Base-by-base conservation (phyloP, 2,113 vertebrate species). In the Tyrannus savana region DNA sequence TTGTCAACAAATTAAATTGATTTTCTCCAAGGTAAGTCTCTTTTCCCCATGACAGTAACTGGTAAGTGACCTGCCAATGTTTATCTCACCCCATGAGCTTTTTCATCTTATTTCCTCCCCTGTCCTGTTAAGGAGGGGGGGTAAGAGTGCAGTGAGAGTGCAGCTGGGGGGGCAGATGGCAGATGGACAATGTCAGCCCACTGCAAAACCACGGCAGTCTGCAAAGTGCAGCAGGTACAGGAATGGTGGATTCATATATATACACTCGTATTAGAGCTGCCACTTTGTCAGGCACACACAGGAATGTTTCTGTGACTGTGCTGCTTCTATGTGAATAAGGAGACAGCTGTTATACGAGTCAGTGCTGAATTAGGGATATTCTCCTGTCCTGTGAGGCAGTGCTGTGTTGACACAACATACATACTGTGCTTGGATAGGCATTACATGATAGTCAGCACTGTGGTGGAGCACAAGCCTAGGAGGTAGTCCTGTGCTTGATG, bases 11-110 rank as follows among this genome's bases (percentile, higher is more conserved):
- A 67, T 22, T 8, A 64, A 73, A 87, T 31, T 49, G 7, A 1
- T 63, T 89, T 81, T 75, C n/a, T 72, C 18, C 1, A 18, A 52
- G 18, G 18, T 35, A 18, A 27, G 12, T 58, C 12, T 63, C 1
- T 63, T 94, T 92, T 47, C 11, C 52, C 31, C 15, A 19, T 39
- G 72, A 47, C 1, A 3, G 16, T n/a, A 79, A 19, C 2, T 27
- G 9, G 3, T 9, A 33, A 77, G 21, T 14, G 18, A 64, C 25
- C 5, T 89, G 27, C 7, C 22, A 30, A 15, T 39, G 19, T 72
- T 88, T 84, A 28, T n/a, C n/a, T 62, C 0, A 0, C 6, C 24
- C 41, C 6, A 0, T 2, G 10, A 71, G 25, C 6, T 46, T 67
- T 50, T 85, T 33, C 6, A 21, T 17, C 14, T 37, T 35, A 2